Conservation (phyloP, 35 echinoderm and acorn worm genomes). For the Lytechinus pictus region DNA sequence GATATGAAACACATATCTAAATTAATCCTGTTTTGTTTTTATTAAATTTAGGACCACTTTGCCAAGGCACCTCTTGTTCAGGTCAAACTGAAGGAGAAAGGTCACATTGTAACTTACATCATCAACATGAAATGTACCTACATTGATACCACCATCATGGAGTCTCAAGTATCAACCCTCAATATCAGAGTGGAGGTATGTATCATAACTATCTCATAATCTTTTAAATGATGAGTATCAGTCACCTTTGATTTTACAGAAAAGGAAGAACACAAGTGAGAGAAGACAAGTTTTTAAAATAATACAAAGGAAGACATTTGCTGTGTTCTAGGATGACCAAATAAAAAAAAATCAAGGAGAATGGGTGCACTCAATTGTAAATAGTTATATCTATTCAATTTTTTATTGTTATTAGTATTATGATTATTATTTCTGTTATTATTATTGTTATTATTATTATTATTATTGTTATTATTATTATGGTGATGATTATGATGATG, state of each 20-base stretch:
- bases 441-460: too few relatives aligned
- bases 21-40: background rate
- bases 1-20: background rate
- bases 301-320: too few relatives aligned
- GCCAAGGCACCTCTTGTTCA: conserved; percentile 41
- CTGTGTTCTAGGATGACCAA: too few relatives aligned
- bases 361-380: too few relatives aligned
- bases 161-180: conserved; percentile 52
- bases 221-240: background rate
- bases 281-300: too few relatives aligned
- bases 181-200: conserved; percentile 73
- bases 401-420: too few relatives aligned
- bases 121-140: conserved; percentile 66
- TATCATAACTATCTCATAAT: background rate
- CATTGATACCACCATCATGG: conserved; percentile 73
- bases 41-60: conserved; percentile 57
- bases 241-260: background rate
- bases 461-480: too few relatives aligned
- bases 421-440: too few relatives aligned
- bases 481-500: too few relatives aligned
- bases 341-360: too few relatives aligned
- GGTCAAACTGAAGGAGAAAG: conserved; percentile 71
- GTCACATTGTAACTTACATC: conserved; percentile 74
- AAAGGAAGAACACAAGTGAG: too few relatives aligned
- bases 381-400: too few relatives aligned